phyloP scores from a whole-genome alignment of 1,140 invertebrate genomes.

The Teleogryllus occipitalis region DNA sequence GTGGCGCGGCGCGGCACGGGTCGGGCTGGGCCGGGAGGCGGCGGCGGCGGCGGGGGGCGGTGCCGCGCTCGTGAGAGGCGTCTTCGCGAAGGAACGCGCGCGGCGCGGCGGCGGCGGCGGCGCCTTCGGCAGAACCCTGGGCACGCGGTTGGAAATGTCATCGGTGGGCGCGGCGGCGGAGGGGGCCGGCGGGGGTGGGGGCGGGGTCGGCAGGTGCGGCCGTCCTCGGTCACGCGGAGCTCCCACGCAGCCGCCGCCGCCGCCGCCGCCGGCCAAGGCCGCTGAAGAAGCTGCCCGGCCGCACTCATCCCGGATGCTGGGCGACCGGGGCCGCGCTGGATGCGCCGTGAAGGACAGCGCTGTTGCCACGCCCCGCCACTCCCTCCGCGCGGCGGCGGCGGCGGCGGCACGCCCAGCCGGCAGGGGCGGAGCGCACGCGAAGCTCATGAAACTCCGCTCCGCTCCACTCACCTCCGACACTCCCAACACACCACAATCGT shows the following conservation, averaged over 20 bases:
- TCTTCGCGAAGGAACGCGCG: not conserved
- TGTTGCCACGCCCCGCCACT: not conserved
- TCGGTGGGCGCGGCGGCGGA: not conserved
- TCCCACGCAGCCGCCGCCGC: not conserved
- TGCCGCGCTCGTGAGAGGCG: not conserved
- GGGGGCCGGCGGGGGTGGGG: too few species aligned
- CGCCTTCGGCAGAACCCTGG: not conserved
- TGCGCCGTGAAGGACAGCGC: not conserved
- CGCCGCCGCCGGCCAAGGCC: not conserved
- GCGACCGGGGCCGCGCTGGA: not conserved
- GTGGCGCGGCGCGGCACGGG: too few species aligned
- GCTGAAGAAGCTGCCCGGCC: not conserved
- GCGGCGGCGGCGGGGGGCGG: too few species aligned
- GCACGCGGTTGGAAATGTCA: not conserved
- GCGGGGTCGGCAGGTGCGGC: not conserved
- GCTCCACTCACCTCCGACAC: too few species aligned
- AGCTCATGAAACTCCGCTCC: too few species aligned
- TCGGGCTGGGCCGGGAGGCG: too few species aligned
- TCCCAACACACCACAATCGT: too few species aligned
- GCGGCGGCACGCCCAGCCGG: too few species aligned
- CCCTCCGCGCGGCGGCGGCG: too few species aligned
- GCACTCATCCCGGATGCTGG: slow-evolving; percentile 2
- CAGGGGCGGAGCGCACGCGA: too few species aligned
- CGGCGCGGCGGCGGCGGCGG: too few species aligned
- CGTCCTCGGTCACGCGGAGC: not conserved